These are phyloP conservation scores for Temnothorax ravouxi DNA, from an alignment of 2,888 invertebrate genomes.

Conservation along the genomic window DNA sequence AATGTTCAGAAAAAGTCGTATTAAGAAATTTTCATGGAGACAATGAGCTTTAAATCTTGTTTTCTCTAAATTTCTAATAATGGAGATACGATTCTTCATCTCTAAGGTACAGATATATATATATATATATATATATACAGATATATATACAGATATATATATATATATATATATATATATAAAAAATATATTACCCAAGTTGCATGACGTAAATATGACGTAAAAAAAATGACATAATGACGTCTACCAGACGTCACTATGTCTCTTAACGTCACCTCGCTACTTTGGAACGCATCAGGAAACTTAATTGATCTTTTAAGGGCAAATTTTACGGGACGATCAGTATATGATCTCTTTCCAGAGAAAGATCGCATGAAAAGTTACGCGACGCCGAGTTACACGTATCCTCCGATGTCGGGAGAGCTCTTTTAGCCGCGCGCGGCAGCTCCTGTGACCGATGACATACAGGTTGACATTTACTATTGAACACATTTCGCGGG, in stretches of 20 bases:
- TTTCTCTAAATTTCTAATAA: too few relatives aligned
- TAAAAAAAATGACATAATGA: neutral
- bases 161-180: too few relatives aligned
- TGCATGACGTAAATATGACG: neutral
- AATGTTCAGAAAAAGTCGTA: too few relatives aligned
- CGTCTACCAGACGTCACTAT: neutral
- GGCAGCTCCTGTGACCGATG: slow-evolving; percentile 28
- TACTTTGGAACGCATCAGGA: too few relatives aligned
- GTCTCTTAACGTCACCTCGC: neutral
- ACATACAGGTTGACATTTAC: slow-evolving; percentile 50
- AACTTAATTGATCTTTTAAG: neutral
- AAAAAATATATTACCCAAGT: too few relatives aligned
- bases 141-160: too few relatives aligned
- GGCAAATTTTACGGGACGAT: neutral
- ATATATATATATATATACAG: too few relatives aligned
- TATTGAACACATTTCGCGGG: slow-evolving; percentile 29
- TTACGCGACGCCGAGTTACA: neutral
- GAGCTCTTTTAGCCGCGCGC: neutral
- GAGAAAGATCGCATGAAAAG: neutral
- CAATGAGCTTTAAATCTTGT: too few relatives aligned
- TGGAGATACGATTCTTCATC: too few relatives aligned
- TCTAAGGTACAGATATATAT: too few relatives aligned
- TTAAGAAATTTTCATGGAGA: too few relatives aligned
- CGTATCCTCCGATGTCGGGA: neutral
- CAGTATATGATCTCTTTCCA: neutral